phyloP scores from a whole-genome alignment of 1,140 invertebrate genomes.

The Sminthurides bifidus region DNA sequence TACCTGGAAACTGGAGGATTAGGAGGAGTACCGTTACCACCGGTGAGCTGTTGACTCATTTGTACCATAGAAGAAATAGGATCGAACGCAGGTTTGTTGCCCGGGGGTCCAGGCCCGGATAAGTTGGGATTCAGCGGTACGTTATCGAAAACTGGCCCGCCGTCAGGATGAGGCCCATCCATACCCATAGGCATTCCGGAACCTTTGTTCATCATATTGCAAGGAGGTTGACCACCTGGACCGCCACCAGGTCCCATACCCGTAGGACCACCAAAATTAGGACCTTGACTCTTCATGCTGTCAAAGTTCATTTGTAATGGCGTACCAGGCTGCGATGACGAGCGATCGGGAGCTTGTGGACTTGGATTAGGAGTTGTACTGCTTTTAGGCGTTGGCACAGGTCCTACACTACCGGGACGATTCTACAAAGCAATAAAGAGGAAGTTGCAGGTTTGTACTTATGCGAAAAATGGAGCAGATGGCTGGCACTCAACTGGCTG shows the following conservation, averaged over 20 bases:
- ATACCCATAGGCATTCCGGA: conserved; percentile 36
- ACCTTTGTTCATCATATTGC: conserved; percentile 30
- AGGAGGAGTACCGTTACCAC: conserved; percentile 50
- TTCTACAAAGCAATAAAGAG: conserved; percentile 11
- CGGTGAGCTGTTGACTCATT: conserved; percentile 83
- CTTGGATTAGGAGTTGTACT: conserved; percentile 32
- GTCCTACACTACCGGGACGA: conserved; percentile 31
- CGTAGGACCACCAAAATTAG: conserved; percentile 6
- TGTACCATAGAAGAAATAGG: conserved; percentile 85
- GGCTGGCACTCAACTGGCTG: conserved; percentile 9
- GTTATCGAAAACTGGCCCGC: conserved; percentile 45
- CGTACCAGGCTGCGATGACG: conserved; percentile 29
- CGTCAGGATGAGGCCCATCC: conserved; percentile 35
- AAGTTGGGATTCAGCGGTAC: conserved; percentile 70
- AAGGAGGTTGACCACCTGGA: conserved; percentile 12
- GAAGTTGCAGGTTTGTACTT: neutral
- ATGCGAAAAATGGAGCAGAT: neutral
- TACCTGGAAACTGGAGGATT: conserved; percentile 36
- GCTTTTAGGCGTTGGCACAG: conserved; percentile 26
- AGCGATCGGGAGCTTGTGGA: conserved; percentile 27
- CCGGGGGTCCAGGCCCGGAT: conserved; percentile 40
- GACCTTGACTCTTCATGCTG: conserved; percentile 21
- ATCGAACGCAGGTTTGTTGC: conserved; percentile 52
- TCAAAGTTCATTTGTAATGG: conserved; percentile 30
- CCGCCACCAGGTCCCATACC: conserved; percentile 15